These are phyloP conservation scores for Masnerella sp. DNA, from an alignment of 2,888 invertebrate genomes.

Conservation along the genomic window DNA sequence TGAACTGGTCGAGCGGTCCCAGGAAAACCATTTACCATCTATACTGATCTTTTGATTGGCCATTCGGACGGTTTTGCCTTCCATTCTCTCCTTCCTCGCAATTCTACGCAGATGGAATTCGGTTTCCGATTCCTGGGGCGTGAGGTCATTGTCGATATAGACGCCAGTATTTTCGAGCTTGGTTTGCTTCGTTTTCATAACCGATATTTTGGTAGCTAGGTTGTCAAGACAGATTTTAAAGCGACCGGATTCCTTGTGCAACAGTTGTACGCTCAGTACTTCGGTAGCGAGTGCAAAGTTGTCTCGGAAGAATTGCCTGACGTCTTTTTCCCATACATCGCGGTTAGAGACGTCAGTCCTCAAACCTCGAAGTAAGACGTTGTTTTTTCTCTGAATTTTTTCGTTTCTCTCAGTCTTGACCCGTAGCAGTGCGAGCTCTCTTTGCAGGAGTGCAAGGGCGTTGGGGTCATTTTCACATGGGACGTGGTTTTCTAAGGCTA, in stretches of 20 bases:
- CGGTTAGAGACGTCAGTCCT: background rate
- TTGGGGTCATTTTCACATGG: background rate
- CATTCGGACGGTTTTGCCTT: background rate
- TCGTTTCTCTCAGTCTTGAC: background rate
- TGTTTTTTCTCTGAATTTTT: background rate
- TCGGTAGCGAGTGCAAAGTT: background rate
- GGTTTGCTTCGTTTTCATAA: background rate
- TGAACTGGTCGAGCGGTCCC: background rate
- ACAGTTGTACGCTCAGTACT: background rate
- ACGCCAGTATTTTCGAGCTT: background rate
- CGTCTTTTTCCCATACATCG: background rate
- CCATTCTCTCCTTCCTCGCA: background rate
- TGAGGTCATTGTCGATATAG: background rate
- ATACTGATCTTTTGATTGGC: background rate
- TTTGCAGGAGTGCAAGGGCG: background rate
- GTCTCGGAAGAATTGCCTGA: background rate
- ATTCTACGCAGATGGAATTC: background rate
- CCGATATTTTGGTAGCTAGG: background rate
- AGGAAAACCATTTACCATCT: background rate
- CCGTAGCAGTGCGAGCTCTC: background rate
- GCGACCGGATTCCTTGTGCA: background rate
- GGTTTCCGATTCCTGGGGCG: background rate
- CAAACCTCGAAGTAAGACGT: background rate
- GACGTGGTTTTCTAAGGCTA: background rate
- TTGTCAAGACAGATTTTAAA: conserved; percentile 1